Base-by-base conservation (phyloP, 1,140 invertebrate species). In the Calosoma granatense region DNA sequence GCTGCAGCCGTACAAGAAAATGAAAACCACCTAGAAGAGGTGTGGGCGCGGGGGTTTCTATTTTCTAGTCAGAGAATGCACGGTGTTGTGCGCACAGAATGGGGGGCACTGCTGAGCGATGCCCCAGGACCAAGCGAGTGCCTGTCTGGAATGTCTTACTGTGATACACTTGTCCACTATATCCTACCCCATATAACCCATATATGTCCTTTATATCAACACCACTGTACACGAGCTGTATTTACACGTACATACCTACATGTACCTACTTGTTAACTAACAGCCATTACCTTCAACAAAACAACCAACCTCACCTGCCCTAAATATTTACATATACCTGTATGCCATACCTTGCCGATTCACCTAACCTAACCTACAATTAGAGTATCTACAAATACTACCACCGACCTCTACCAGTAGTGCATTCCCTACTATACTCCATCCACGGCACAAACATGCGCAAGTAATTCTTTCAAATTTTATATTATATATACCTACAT, bases 1-100 rank as follows among this genome's bases (percentile, higher is more conserved):
- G 15, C 75, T 86, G 67, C 88, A 88, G 65, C 87, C 87, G 20
- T 90, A 87, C 71, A 90, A 90, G 73, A 90, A 90, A 74, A 86
- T 90, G 81, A 90, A 90, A 77, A 90, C 88, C 60, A 88, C 86
- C 65, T 90, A 89, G 82, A 72, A 59, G 55, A 60, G 61, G 60
- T n/a, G 22, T 54, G n/a, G 47, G 12, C 11, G 22, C 17, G 22
- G 23, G n/a, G 22, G 36, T 11, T 20, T 57, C 51, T 41, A 9
- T 59, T 51, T 15, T 57, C 59, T 58, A 60, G 56, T 58, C 56
- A 47, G 41, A 17, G 26, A 36, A 36, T 36, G 26, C 26, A 36
- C 26, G n/a, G 26, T 36, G 41, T 47, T 47, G 41, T 47, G 41
- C 41, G 41, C 26, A 36, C 26, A 36, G 26, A 36, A n/a, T n/a